Evolutionary conservation across 2,888 invertebrate species (phyloP).

Genomic region (Ferdinandea cuprea): DNA sequence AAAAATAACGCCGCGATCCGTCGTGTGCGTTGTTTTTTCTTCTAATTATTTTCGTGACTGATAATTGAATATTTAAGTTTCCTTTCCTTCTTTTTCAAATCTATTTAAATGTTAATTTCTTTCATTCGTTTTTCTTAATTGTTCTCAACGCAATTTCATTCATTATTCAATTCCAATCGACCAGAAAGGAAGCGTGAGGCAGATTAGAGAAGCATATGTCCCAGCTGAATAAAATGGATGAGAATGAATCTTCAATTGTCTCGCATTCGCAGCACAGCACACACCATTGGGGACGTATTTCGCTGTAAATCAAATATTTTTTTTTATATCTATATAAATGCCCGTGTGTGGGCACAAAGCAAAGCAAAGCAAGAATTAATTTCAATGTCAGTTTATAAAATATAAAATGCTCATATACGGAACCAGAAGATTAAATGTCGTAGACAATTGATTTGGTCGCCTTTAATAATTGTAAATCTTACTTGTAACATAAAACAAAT

Average conservation of each 20-base stretch:
- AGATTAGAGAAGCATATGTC: conserved; percentile 3
- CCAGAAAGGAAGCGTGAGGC: neutral
- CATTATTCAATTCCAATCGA: neutral
- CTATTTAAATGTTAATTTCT: conserved; percentile 40
- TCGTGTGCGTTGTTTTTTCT: conserved; percentile 10
- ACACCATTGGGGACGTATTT: neutral
- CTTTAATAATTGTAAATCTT: conserved; percentile 45
- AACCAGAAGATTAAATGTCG: conserved; percentile 19
- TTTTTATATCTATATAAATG: conserved; percentile 37
- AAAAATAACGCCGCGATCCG: neutral
- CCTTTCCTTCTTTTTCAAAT: neutral
- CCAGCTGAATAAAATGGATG: conserved; percentile 7
- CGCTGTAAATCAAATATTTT: conserved; percentile 45
- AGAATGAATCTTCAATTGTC: neutral
- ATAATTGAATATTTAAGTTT: conserved; percentile 48
- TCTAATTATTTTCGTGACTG: conserved; percentile 16
- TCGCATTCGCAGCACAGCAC: neutral
- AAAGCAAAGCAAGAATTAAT: conserved; percentile 26
- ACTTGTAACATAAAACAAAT: conserved; percentile 55
- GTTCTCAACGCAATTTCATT: neutral
- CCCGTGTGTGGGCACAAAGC: conserved; percentile 29
- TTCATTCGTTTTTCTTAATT: neutral
- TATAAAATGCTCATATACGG: conserved; percentile 28
- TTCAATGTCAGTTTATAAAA: conserved; percentile 9
- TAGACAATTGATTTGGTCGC: conserved; percentile 48